These are phyloP conservation scores for Mesocricetus auratus DNA, from an alignment of 2,113 vertebrate species.

Conservation along the genomic window DNA sequence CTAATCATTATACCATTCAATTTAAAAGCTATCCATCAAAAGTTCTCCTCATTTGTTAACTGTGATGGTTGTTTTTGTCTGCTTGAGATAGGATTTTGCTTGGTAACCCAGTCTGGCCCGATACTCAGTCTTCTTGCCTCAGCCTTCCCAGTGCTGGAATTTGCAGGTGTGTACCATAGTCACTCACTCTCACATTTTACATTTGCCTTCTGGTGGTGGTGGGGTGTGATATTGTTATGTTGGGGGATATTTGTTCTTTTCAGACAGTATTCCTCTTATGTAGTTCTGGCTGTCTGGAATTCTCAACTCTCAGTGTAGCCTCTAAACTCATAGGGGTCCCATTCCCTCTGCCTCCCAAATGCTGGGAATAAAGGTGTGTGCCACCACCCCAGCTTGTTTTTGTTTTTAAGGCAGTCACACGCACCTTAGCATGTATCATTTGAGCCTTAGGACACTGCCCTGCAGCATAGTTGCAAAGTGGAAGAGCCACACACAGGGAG, in stretches of 20 bases:
- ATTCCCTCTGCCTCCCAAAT: not conserved
- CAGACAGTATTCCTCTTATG: not conserved
- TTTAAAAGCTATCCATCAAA: not conserved
- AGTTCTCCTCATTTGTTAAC: not conserved
- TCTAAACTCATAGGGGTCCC: not conserved
- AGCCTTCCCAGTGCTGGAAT: not conserved
- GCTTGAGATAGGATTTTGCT: not conserved
- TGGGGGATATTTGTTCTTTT: not conserved
- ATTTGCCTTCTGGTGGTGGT: not conserved
- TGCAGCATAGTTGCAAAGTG: not conserved
- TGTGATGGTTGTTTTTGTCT: not conserved
- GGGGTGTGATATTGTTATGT: too few relatives aligned
- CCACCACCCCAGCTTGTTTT: not conserved
- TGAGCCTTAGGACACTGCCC: not conserved
- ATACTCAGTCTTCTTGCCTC: not conserved
- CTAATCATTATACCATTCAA: not conserved
- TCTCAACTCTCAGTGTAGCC: not conserved
- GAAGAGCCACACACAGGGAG: too few relatives aligned
- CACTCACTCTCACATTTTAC: not conserved
- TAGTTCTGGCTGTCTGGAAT: not conserved
- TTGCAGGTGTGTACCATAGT: too few relatives aligned
- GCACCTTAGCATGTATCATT: not conserved
- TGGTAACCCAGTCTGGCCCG: not conserved
- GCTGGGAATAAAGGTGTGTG: not conserved
- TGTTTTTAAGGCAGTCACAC: not conserved